These are phyloP conservation scores for Itoplectis maculator DNA, from an alignment of 2,888 invertebrate species.

Conservation along the genomic window DNA sequence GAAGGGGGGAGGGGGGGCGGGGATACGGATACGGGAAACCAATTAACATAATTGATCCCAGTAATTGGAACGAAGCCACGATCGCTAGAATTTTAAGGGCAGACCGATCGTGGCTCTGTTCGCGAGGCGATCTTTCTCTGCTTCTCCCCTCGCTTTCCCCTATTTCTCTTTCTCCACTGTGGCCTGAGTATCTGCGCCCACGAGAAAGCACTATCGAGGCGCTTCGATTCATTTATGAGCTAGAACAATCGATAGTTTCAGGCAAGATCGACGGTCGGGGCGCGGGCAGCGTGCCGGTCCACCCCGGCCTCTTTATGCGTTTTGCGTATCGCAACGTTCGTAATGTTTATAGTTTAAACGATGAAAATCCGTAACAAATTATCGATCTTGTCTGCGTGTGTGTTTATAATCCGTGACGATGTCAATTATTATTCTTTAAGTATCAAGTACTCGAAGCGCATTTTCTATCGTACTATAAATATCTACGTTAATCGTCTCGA, in stretches of 20 bases:
- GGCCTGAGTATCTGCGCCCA: neutral
- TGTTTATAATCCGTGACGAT: conserved; percentile 19
- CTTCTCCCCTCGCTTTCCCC: neutral
- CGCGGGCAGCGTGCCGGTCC: conserved; percentile 32
- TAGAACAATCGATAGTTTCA: conserved; percentile 45
- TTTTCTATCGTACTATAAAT: conserved; percentile 17
- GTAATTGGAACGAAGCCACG: conserved; percentile 53
- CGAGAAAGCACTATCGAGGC: conserved; percentile 24
- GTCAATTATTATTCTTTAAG: conserved; percentile 21
- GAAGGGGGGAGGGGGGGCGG: too few relatives aligned
- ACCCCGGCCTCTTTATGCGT: conserved; percentile 35
- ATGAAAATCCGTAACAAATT: conserved; percentile 16
- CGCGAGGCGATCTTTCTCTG: conserved; percentile 20
- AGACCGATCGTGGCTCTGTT: conserved; percentile 32
- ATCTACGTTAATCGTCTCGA: conserved; percentile 36
- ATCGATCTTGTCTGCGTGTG: conserved; percentile 45
- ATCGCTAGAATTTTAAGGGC: conserved; percentile 14
- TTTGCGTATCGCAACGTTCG: conserved; percentile 63
- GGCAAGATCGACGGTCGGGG: conserved; percentile 46
- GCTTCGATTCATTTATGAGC: conserved; percentile 33
- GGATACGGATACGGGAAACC: conserved; percentile 43
- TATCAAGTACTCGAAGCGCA: conserved; percentile 37
- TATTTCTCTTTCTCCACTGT: neutral
- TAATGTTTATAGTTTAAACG: conserved; percentile 16
- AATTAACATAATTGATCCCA: conserved; percentile 61